phyloP scores from a whole-genome alignment of 2,888 invertebrate species.

The Andrena bucephala region DNA sequence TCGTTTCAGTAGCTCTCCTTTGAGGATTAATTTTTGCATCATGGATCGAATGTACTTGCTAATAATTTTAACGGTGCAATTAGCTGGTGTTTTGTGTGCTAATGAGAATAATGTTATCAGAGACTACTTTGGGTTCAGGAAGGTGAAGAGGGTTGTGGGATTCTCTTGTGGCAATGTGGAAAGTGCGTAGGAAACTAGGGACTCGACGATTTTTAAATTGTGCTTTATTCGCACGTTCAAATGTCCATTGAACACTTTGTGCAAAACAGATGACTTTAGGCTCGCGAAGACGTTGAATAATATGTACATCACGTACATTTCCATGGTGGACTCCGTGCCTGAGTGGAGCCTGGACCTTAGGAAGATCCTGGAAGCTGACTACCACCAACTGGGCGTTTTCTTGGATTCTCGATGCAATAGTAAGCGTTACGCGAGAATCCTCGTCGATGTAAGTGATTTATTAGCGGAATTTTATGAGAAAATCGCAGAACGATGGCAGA shows the following conservation, averaged over 20 bases:
- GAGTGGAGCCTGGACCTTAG: constrained; percentile 16
- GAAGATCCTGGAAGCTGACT: constrained; percentile 49
- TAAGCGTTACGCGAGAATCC: constrained; percentile 38
- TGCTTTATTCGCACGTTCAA: too few relatives aligned
- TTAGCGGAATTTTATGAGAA: background rate
- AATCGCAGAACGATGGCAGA: background rate
- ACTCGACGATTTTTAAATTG: too few relatives aligned
- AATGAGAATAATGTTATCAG: constrained; percentile 61
- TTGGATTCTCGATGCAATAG: constrained; percentile 59
- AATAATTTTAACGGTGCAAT: constrained; percentile 35
- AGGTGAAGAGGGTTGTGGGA: constrained; percentile 66
- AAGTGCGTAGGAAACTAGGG: constrained; percentile 57
- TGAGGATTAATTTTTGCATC: constrained; percentile 14
- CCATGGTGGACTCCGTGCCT: constrained; percentile 29
- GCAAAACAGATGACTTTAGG: constrained; percentile 48
- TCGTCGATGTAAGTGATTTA: constrained; percentile 52
- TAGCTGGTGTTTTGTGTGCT: constrained; percentile 8
- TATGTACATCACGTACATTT: constrained; percentile 32
- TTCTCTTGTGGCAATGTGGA: constrained; percentile 68
- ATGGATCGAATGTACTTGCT: constrained; percentile 36
- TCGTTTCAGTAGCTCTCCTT: background rate
- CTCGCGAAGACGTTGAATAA: constrained; percentile 57
- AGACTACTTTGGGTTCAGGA: constrained; percentile 70
- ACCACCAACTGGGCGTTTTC: constrained; percentile 61
- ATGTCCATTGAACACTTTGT: background rate